Conservation (phyloP, 2,113 vertebrate genomes). For the Siniperca chuatsi region DNA sequence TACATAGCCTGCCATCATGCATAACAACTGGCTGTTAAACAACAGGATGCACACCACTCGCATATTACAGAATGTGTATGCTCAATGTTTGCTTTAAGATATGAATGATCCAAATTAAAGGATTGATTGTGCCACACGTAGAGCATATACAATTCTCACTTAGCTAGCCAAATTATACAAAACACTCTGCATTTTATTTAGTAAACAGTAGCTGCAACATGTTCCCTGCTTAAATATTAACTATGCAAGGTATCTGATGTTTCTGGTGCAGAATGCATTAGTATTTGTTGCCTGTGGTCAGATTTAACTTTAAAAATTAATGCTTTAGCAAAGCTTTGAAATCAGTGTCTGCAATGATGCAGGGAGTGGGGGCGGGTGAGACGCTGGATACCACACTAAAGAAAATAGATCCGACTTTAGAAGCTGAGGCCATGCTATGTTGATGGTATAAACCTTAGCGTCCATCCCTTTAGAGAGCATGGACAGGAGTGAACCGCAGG, state of each 20-base stretch:
- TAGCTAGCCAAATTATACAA: neutral
- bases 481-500: conserved; percentile 44
- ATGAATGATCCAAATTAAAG: neutral
- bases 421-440: conserved; percentile 10
- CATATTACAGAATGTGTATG: too few species aligned
- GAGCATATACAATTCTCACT: neutral
- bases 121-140: neutral
- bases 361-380: neutral
- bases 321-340: conserved; percentile 65
- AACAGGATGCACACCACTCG: neutral
- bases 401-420: conserved; percentile 39
- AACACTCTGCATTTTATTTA: conserved; percentile 12
- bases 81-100: neutral
- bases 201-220: conserved; percentile 37
- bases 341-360: conserved; percentile 32
- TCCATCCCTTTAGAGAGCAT: conserved; percentile 50
- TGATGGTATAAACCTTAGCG: conserved; percentile 50
- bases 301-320: conserved; percentile 69
- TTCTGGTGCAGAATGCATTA: conserved; percentile 60
- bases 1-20: conserved; percentile 52
- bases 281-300: conserved; percentile 62
- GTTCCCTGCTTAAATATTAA: conserved; percentile 59
- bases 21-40: conserved; percentile 37
- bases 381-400: neutral
- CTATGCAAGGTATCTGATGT: conserved; percentile 52